Evolutionary conservation across 2,888 invertebrate genomes (phyloP).

Genomic region (Antitype chi): DNA sequence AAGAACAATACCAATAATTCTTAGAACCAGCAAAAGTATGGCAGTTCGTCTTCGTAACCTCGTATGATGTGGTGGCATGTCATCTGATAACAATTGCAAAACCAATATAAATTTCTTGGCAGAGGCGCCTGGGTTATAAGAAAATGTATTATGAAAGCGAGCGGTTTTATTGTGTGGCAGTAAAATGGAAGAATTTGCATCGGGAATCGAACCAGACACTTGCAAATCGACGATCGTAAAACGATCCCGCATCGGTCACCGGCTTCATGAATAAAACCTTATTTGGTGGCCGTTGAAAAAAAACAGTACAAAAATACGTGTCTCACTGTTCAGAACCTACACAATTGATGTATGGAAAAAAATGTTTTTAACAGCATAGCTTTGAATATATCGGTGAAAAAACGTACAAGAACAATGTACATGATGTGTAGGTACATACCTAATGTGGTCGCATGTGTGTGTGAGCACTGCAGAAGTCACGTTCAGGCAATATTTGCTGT

Average conservation of each 20-base stretch:
- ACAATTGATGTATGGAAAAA: conserved; percentile 47
- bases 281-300: conserved; percentile 58
- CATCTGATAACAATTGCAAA: conserved; percentile 78
- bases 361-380: conserved; percentile 29
- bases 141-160: conserved; percentile 83
- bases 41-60: conserved; percentile 41
- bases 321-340: conserved; percentile 27
- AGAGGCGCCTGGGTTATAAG: conserved; percentile 72
- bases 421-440: conserved; percentile 27
- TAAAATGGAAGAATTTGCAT: conserved; percentile 85
- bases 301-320: conserved; percentile 45
- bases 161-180: conserved; percentile 82
- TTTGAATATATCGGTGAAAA: conserved; percentile 49
- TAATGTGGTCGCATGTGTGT: conserved; percentile 60
- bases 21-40: conserved; percentile 27
- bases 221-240: conserved; percentile 87
- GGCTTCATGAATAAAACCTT: conserved; percentile 83
- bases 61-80: conserved; percentile 69
- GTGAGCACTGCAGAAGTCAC: conserved; percentile 80
- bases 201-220: conserved; percentile 83
- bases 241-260: conserved; percentile 81
- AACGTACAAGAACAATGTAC: conserved; percentile 43
- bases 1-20: conserved; percentile 18
- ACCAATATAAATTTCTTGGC: conserved; percentile 76
- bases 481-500: conserved; percentile 87